Percentiles rank a stretch among this genome's conserved stretches.
phyloP scores from a whole-genome alignment of 2,888 invertebrate species.

The Mythimna lalbum region DNA sequence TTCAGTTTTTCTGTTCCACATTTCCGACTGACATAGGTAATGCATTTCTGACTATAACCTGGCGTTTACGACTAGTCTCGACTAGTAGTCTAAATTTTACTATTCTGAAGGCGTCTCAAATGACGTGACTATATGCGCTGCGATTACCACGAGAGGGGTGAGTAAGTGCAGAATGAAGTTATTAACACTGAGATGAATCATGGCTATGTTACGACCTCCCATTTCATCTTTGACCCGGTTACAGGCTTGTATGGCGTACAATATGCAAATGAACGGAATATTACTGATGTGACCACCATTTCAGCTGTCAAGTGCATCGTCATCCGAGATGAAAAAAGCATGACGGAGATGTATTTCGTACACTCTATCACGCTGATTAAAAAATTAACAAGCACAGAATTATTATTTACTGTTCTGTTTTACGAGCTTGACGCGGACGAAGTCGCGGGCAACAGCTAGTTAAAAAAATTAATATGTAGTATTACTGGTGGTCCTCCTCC shows the following conservation, averaged over 20 bases:
- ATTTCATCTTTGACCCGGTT: constrained; percentile 35
- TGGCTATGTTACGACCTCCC: constrained; percentile 18
- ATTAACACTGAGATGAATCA: constrained; percentile 40
- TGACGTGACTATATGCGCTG: constrained; percentile 17
- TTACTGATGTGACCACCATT: constrained; percentile 8
- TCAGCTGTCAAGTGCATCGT: neutral
- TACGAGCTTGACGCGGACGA: too few relatives aligned
- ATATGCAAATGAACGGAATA: constrained; percentile 11
- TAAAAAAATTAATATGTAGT: too few relatives aligned
- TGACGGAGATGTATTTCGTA: too few relatives aligned
- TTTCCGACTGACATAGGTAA: too few relatives aligned
- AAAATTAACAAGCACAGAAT: too few relatives aligned
- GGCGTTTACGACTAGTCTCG: neutral
- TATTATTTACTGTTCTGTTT: too few relatives aligned
- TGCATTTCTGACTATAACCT: neutral
- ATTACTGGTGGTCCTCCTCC: too few relatives aligned
- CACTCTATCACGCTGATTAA: too few relatives aligned
- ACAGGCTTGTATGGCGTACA: neutral
- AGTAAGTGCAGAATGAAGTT: constrained; percentile 20
- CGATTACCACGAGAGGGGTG: constrained; percentile 13
- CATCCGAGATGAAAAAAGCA: neutral
- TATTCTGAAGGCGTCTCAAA: constrained; percentile 20
- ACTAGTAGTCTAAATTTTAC: neutral
- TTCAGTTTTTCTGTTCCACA: too few relatives aligned
- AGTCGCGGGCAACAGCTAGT: too few relatives aligned